Conservation (phyloP, 2,113 vertebrate species). For the Lepidiolamprologus cunningtoni region DNA sequence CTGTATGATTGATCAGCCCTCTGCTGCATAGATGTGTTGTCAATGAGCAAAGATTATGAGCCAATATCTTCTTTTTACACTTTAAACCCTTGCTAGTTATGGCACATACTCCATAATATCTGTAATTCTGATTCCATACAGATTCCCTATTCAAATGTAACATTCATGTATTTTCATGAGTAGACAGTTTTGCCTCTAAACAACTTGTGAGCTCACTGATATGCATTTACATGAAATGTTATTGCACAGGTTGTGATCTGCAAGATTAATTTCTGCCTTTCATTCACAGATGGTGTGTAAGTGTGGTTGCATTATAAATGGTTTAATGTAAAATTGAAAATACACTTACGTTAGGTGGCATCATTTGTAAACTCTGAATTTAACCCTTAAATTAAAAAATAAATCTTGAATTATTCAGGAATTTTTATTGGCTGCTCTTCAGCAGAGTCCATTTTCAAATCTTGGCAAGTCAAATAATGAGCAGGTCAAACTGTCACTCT, state of each 20-base stretch:
- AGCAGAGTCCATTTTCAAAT: not conserved
- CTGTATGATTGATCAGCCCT: slow-evolving; percentile 35
- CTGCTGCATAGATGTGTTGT: slow-evolving; percentile 22
- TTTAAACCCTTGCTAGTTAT: not conserved
- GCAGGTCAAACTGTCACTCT: not conserved
- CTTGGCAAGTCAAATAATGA: not conserved
- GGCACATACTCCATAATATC: not conserved
- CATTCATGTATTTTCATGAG: not conserved
- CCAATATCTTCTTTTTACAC: not conserved
- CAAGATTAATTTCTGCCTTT: not conserved
- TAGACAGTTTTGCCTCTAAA: not conserved
- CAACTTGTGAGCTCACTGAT: not conserved
- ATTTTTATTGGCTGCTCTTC: not conserved
- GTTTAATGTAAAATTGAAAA: not conserved
- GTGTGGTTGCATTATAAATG: not conserved
- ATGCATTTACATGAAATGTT: not conserved
- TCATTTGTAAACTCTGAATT: not conserved
- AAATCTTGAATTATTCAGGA: not conserved
- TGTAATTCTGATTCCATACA: not conserved
- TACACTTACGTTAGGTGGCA: not conserved
- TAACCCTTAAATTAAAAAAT: not conserved
- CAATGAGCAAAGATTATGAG: slow-evolving; percentile 1
- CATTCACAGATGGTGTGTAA: not conserved
- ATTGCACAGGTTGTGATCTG: not conserved
- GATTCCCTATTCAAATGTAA: not conserved